Percentiles rank a stretch among this genome's conserved stretches.
Evolutionary conservation across 2,113 vertebrate species (phyloP).

Genomic region (Mellivora capensis): DNA sequence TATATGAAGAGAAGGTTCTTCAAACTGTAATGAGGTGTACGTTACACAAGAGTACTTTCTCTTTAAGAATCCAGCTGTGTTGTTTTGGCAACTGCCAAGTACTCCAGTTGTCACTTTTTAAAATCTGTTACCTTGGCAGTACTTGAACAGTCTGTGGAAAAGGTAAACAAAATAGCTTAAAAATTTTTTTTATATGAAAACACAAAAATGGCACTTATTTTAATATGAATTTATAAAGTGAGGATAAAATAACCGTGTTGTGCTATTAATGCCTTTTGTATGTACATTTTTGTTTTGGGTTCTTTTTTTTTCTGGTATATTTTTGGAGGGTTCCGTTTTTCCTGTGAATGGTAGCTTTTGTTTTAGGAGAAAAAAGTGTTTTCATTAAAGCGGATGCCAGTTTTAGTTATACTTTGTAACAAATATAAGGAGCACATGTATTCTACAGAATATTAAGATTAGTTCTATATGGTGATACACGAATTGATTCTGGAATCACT

Average conservation of each 20-base stretch:
- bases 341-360: background rate
- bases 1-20: background rate
- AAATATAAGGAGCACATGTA: background rate
- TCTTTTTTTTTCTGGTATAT: background rate
- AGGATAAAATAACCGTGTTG: slow-evolving; percentile 7
- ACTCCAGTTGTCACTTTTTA: slow-evolving; percentile 64
- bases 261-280: background rate
- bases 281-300: background rate
- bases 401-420: background rate
- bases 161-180: slow-evolving; percentile 54
- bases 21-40: slow-evolving; percentile 11
- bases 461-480: background rate
- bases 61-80: slow-evolving; percentile 52
- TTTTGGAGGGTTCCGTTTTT: background rate
- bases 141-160: slow-evolving; percentile 41
- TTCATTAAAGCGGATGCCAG: background rate
- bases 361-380: background rate
- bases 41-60: background rate
- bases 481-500: background rate
- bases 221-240: background rate
- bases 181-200: background rate
- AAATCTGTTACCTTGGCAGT: slow-evolving; percentile 59
- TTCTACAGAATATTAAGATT: background rate
- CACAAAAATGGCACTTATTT: slow-evolving; percentile 25
- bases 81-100: slow-evolving; percentile 65